Evolutionary conservation across 2,888 invertebrate species (phyloP), one percentile per base, ranked within the genome.

Genomic region (Erebia ligea): DNA sequence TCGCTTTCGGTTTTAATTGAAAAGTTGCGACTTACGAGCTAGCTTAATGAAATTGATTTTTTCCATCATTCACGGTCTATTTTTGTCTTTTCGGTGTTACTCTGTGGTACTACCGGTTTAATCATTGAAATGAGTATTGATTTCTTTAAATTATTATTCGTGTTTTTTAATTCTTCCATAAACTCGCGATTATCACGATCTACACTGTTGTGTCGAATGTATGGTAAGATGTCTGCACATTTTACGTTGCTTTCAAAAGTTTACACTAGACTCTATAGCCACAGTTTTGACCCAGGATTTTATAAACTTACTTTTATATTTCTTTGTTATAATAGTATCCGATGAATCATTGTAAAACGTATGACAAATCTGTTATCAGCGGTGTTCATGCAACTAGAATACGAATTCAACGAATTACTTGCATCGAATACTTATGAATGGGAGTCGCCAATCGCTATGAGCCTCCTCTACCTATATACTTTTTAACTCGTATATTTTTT

Each of bases 381-480:
- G 25, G 17, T 40, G n/a, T 1, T 15, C 17, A 11, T 59, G 56
- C 34, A 71, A 58, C 69, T 71, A 52, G 73, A 73, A 73, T 76
- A 71, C 65, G 48, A 63, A 58, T 58, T 67, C 13, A n/a, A 56
- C 13, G 56, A 19, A 65, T 71, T 61, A 62, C 72, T 69, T 62
- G 68, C 48, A 71, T 71, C 68, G 73, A 73, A 76, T 75, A 69
- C 64, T 69, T 71, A 73, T 71, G 70, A 76, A 72, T 72, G 58
- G 54, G 62, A 50, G 69, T 71, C 63, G 68, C 61, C 50, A 45
- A 68, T 71, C 63, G 68, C 63, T 56, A 52, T 65, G 64, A 50
- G 45, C 6, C 25, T 6, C 17, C 57, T 19, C 21, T 11, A 19
- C 17, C 57, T 19, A 15, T 15, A 13, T 64, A 71, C 63, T 64